Evolutionary conservation across 2,888 invertebrate genomes (phyloP).

Genomic region (Platypus cylindrus): DNA sequence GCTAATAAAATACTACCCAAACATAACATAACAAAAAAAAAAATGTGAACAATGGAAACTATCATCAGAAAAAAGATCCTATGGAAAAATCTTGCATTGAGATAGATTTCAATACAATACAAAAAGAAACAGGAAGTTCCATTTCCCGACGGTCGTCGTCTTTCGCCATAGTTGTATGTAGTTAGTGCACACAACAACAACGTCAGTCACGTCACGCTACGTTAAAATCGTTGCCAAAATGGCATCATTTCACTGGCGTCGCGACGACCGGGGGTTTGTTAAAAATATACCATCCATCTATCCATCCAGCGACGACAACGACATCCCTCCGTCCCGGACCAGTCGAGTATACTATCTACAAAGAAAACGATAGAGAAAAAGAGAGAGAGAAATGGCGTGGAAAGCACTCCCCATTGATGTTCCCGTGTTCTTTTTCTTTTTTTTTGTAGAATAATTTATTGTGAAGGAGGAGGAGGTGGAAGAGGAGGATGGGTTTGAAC

Average conservation of each 20-base stretch:
- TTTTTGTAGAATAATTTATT: background rate
- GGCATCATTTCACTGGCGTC: slow-evolving; percentile 17
- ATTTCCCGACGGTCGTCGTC: slow-evolving; percentile 16
- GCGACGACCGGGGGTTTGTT: slow-evolving; percentile 15
- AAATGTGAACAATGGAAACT: background rate
- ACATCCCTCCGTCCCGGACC: slow-evolving; percentile 11
- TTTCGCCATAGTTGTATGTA: slow-evolving; percentile 14
- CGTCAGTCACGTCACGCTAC: slow-evolving; percentile 14
- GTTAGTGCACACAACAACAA: no score
- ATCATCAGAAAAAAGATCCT: no score
- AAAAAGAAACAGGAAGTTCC: slow-evolving; percentile 15
- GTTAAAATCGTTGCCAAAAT: slow-evolving; percentile 14
- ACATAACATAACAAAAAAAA: background rate
- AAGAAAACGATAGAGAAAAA: no score
- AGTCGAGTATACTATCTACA: no score
- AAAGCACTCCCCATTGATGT: slow-evolving; percentile 12
- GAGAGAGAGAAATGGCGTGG: slow-evolving; percentile 16
- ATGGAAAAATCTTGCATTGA: no score
- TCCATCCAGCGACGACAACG: slow-evolving; percentile 7
- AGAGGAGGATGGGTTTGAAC: background rate
- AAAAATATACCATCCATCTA: slow-evolving; percentile 15
- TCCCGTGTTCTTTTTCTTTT: slow-evolving; percentile 1
- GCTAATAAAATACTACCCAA: no score
- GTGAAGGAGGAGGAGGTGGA: background rate
- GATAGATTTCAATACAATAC: no score